Conservation (phyloP, 1,140 invertebrate genomes). For the Araneus ventricosus region DNA sequence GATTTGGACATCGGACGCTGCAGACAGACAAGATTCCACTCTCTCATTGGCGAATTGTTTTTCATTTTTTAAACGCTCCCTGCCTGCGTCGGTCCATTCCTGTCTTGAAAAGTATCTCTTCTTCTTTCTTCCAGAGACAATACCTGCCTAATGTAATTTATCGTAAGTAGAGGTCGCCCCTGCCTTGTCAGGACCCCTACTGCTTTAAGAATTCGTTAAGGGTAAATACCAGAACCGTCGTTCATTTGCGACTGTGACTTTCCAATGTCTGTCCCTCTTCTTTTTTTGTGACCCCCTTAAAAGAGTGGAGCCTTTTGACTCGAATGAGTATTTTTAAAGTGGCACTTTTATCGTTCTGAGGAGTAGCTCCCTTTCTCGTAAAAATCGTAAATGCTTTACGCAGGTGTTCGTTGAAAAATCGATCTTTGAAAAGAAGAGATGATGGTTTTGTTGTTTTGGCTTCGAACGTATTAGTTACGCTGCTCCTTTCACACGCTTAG, state of each 20-base stretch:
- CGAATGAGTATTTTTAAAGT: slow-evolving; percentile 52
- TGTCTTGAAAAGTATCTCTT: slow-evolving; percentile 1
- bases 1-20: background rate
- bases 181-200: slow-evolving; percentile 50
- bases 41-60: slow-evolving; percentile 12
- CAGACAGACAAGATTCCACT: background rate
- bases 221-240: slow-evolving; percentile 33
- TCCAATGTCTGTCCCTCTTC: background rate
- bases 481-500: background rate
- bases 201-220: slow-evolving; percentile 64
- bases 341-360: slow-evolving; percentile 58
- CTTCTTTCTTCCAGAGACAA: slow-evolving; percentile 55
- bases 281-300: background rate
- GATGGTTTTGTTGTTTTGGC: background rate
- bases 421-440: background rate
- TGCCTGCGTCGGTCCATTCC: slow-evolving; percentile 4
- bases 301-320: slow-evolving; percentile 4
- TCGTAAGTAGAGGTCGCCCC: slow-evolving; percentile 22
- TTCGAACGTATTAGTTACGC: background rate
- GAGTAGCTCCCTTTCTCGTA: slow-evolving; percentile 16
- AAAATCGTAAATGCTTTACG: slow-evolving; percentile 43
- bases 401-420: slow-evolving; percentile 15
- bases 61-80: slow-evolving; percentile 58
- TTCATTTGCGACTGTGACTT: slow-evolving; percentile 27
- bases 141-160: slow-evolving; percentile 67